Base-by-base conservation (phyloP, 2,113 vertebrate species). In the Varanus salvator region DNA sequence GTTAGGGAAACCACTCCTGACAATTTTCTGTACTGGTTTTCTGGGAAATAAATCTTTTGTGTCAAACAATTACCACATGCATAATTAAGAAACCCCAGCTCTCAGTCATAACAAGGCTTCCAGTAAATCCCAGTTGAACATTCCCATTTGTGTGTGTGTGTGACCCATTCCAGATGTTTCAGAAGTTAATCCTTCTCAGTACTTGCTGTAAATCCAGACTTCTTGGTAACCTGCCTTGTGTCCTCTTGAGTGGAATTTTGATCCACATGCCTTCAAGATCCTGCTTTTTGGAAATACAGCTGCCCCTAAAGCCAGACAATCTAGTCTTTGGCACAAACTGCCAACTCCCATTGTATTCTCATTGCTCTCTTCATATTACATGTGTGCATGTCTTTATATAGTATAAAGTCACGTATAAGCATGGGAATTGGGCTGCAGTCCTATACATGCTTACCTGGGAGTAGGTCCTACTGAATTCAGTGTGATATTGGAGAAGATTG, bases 121-220 rank as follows among this genome's bases (percentile, higher is more conserved):
- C 29, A 31, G 19, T 84, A 76, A 89, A 34, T 89, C 80, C 87
- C 64, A 66, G 81, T 50, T 66, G 38, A 84, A 84, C 25, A 27
- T 84, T 89, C 77, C 57, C 29, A 75, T 66, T 80, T 15, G 17
- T 15, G 38, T 44, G 38, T 75, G 52, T 75, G 38, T 64, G 64
- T 48, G 34, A 54, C 50, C 23, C 68, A 29, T 82, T 83, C 69
- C 87, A 83, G 54, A 89, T 89, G 80, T 76, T 89, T 89, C 54
- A 66, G 71, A 9, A 82, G 21, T 72, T 89, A 64, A 84, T 76
- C 71, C 66, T 66, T 5, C n/a, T 64, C 80, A 38, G 34, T 12
- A 48, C 12, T 1, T 84, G 80, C 54, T 64, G 15, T 64, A 83
- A 82, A 75, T 31, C 27, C 50, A 71, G 50, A 3, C 38, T 44